A percentile compares a stretch with the other conserved stretches of the same genome.
phyloP scores from a whole-genome alignment of 2,888 invertebrate species.

The Rhagonycha fulva region DNA sequence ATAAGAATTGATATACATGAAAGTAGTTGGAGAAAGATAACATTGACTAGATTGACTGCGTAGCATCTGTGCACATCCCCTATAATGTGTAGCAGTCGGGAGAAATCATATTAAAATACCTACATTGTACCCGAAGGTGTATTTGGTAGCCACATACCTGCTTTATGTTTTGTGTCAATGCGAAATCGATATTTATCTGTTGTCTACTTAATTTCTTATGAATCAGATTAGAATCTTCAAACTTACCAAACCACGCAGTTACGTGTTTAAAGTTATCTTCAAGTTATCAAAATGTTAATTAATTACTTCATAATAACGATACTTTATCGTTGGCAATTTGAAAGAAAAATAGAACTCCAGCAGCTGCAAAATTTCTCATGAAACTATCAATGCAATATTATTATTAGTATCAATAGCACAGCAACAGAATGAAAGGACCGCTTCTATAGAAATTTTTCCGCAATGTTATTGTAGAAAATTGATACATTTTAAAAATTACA shows the following conservation, averaged over 20 bases:
- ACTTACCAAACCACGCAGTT: background rate
- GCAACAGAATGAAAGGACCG: background rate
- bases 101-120: conserved; percentile 54
- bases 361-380: background rate
- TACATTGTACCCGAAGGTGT: conserved; percentile 52
- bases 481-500: background rate
- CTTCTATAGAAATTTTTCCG: background rate
- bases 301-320: background rate
- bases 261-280: background rate
- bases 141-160: conserved; percentile 51
- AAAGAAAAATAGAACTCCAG: background rate
- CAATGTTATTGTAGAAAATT: background rate
- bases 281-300: background rate
- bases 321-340: background rate
- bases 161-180: conserved; percentile 46
- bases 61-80: conserved; percentile 55
- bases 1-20: conserved; percentile 25
- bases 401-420: background rate
- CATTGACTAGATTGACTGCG: conserved; percentile 47
- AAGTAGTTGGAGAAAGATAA: conserved; percentile 31
- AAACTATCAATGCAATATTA: background rate
- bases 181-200: conserved; percentile 40
- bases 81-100: conserved; percentile 54
- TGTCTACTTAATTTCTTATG: conserved; percentile 29
- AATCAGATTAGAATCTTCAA: background rate